phyloP scores from a whole-genome alignment of 2,113 vertebrate species.

The Grammomys surdaster region DNA sequence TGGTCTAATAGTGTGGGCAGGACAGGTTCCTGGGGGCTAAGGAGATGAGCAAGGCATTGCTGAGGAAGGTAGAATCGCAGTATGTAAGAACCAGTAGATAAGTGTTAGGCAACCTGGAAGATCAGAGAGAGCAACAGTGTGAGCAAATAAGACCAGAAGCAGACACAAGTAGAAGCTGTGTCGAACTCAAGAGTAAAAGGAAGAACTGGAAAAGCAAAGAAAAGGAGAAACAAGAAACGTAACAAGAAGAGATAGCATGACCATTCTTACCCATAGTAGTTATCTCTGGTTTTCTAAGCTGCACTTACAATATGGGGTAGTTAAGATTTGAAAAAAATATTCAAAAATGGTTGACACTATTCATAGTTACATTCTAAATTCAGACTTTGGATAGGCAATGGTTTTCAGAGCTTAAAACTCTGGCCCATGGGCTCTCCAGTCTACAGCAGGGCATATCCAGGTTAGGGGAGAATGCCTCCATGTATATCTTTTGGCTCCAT shows the following conservation, averaged over 20 bases:
- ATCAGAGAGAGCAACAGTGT: neutral
- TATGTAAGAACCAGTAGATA: neutral
- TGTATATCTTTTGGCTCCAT: neutral
- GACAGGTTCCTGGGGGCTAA: neutral
- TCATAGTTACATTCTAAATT: neutral
- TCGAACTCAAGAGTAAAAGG: neutral
- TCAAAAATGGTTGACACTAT: neutral
- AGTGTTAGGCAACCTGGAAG: neutral
- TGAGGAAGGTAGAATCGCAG: neutral
- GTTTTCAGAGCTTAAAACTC: neutral
- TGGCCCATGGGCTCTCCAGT: neutral
- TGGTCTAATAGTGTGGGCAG: neutral
- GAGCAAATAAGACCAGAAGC: neutral
- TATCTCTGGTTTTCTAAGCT: slow-evolving; percentile 10
- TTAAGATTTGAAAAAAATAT: neutral
- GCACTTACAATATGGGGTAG: neutral
- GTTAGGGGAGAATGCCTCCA: neutral
- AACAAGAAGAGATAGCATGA: neutral
- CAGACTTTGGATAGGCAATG: neutral
- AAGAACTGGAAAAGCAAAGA: neutral
- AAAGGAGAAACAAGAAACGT: neutral
- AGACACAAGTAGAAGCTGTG: neutral
- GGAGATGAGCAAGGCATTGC: neutral
- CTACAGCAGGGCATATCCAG: neutral
- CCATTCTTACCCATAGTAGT: neutral